Percentiles rank a stretch among this genome's conserved stretches.
Evolutionary conservation across 1,140 invertebrate species (phyloP).

Genomic region (Drosophila setifemur): DNA sequence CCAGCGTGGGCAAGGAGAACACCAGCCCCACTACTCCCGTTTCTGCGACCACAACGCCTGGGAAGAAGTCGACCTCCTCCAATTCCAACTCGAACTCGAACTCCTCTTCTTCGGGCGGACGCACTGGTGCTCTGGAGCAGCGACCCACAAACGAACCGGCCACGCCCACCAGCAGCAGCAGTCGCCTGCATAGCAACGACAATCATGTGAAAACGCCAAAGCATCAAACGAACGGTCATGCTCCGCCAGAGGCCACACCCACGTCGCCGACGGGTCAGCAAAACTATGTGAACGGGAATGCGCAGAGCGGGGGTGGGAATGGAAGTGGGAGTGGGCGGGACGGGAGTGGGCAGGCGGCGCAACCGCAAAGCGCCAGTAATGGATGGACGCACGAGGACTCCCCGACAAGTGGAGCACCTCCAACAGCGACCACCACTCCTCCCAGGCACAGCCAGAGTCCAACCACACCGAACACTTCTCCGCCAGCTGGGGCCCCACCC

Average conservation of each 20-base stretch:
- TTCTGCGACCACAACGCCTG: conserved; percentile 24
- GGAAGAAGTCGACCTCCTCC: conserved; percentile 46
- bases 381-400: conserved; percentile 51
- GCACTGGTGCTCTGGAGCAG: conserved; percentile 43
- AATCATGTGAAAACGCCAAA: conserved; percentile 77
- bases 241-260: conserved; percentile 38
- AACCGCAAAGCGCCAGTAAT: conserved; percentile 63
- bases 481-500: conserved; percentile 17
- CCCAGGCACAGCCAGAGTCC: conserved; percentile 53
- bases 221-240: conserved; percentile 58
- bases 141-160: conserved; percentile 36
- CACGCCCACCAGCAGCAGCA: conserved; percentile 47
- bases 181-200: conserved; percentile 58
- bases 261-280: conserved; percentile 69
- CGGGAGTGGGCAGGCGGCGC: conserved; percentile 54
- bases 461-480: conserved; percentile 28
- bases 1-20: conserved; percentile 75
- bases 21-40: conserved; percentile 60
- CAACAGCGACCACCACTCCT: conserved; percentile 42
- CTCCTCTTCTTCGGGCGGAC: conserved; percentile 13
- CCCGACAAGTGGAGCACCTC: conserved; percentile 1
- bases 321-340: conserved; percentile 28
- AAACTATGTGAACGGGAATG: conserved; percentile 75
- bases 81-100: conserved; percentile 1
- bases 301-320: conserved; percentile 26